phyloP scores from a whole-genome alignment of 2,888 invertebrate species.

The Brachycybe producta region DNA sequence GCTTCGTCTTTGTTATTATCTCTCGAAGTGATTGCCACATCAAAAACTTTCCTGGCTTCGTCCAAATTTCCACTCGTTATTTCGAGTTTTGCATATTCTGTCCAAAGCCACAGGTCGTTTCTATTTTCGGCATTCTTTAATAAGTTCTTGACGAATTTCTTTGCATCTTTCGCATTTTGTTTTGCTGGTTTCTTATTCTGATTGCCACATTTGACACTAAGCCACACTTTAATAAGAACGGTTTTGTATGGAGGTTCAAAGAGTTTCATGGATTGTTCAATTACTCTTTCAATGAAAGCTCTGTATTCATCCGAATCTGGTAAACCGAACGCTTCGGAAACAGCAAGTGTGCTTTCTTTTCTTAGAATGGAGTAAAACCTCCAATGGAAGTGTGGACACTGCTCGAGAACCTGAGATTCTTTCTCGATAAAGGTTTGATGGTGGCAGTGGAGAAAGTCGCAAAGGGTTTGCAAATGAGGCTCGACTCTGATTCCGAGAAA shows the following conservation, averaged over 20 bases:
- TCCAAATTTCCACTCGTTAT: conserved; percentile 26
- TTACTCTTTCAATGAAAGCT: conserved; percentile 7
- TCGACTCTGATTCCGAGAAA: conserved; percentile 23
- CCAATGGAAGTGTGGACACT: not conserved
- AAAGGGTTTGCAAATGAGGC: conserved; percentile 1
- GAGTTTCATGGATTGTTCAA: conserved; percentile 3
- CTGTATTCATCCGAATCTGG: not conserved
- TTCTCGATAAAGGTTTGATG: not conserved
- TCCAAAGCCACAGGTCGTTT: conserved; percentile 32
- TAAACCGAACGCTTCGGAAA: not conserved
- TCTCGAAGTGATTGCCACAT: conserved; percentile 15
- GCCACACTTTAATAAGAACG: not conserved
- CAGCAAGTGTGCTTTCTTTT: not conserved
- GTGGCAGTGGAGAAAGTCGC: conserved; percentile 10
- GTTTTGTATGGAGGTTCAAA: not conserved
- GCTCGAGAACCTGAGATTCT: not conserved
- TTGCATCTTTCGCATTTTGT: conserved; percentile 26
- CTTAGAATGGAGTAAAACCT: conserved; percentile 4
- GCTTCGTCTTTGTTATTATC: not conserved
- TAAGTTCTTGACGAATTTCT: conserved; percentile 29
- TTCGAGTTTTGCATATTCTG: conserved; percentile 29
- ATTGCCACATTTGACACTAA: no score
- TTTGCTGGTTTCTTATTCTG: not conserved
- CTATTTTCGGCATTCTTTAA: conserved; percentile 30
- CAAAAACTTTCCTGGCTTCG: conserved; percentile 29